A percentile compares a stretch with the other conserved stretches of the same genome.
These are phyloP conservation scores for Corydoras sp. DNA, from an alignment of 2,113 vertebrate genomes.

Conservation along the genomic window DNA sequence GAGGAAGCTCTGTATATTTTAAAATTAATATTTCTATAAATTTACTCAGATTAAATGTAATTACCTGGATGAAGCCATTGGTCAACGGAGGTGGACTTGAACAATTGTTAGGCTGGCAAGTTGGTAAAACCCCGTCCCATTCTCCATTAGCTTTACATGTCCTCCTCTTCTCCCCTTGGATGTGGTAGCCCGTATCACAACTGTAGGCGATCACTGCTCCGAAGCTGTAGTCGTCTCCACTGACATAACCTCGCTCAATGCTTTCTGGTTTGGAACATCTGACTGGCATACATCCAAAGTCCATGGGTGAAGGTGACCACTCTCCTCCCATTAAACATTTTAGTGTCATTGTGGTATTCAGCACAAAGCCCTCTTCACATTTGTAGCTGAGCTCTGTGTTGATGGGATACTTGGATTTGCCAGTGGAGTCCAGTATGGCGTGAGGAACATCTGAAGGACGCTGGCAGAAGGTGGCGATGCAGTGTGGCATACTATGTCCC, in stretches of 20 bases:
- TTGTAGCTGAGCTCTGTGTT: slow-evolving; percentile 86
- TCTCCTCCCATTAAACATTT: slow-evolving; percentile 83
- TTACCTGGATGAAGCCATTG: slow-evolving; percentile 85
- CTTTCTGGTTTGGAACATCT: slow-evolving; percentile 81
- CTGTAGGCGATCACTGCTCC: slow-evolving; percentile 91
- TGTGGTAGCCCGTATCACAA: slow-evolving; percentile 86
- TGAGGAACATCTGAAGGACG: slow-evolving; percentile 76
- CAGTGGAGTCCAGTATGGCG: slow-evolving; percentile 79
- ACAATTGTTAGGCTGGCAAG: slow-evolving; percentile 85
- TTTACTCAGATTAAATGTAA: not conserved
- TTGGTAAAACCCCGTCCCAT: slow-evolving; percentile 82
- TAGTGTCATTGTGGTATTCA: slow-evolving; percentile 82
- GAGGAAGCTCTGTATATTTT: too few relatives aligned
- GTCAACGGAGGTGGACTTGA: slow-evolving; percentile 69
- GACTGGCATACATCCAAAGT: slow-evolving; percentile 82
- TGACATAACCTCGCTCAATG: slow-evolving; percentile 82
- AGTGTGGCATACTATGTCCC: slow-evolving; percentile 71
- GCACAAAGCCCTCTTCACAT: slow-evolving; percentile 88
- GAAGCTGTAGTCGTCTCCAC: slow-evolving; percentile 87
- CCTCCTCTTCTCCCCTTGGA: slow-evolving; percentile 90
- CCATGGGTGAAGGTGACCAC: slow-evolving; percentile 82
- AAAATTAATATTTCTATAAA: too few relatives aligned
- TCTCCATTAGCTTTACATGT: slow-evolving; percentile 87
- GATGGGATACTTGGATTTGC: slow-evolving; percentile 81
- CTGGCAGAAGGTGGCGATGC: slow-evolving; percentile 91